Evolutionary conservation across 1,140 invertebrate species (phyloP), one percentile per base, ranked within the genome.

Genomic region (Euura lappo): DNA sequence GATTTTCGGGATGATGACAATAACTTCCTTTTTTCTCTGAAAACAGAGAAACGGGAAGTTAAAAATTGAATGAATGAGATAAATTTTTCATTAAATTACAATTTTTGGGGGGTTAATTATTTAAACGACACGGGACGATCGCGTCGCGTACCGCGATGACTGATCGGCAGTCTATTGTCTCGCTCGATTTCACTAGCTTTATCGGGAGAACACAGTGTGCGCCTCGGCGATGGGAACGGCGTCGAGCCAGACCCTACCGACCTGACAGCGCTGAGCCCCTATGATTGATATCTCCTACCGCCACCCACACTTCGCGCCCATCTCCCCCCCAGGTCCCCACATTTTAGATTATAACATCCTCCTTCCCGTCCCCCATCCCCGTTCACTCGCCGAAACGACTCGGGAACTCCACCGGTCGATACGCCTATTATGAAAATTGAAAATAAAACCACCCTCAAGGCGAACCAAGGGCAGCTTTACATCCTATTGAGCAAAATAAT

Each of bases 241-340:
- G 51, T 11, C 8, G 51, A 60, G 8, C 51, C 8, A 60, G 8
- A n/a, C 47, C 8, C 28, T 28, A 28, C 28, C 51, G 51, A 8
- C 70, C 69, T 79, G 79, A 80, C 79, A 79, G 77, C 64, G 72
- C 65, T 80, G 76, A 80, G 76, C 78, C 79, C 69, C 74, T 74
- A 80, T 80, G 79, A 80, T 80, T 80, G 79, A 80, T 80, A 80
- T 78, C 72, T 60, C 51, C 51, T 74, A 74, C 65, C 74, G 67
- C 69, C 71, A 71, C 70, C 77, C 73, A 76, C 73, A 65, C 60
- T 68, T 7, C 66, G 44, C 44, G 28, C 66, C 66, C 66, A 11
- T 28, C 66, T 42, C 2, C 10, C 13, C 66, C 43, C 66, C 13
- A 10, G 8, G 8, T 64, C 8, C 43, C 13, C 13, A 13, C 43